Base-by-base conservation (phyloP, 2,888 invertebrate genomes). In the Limnephilus rhombicus region DNA sequence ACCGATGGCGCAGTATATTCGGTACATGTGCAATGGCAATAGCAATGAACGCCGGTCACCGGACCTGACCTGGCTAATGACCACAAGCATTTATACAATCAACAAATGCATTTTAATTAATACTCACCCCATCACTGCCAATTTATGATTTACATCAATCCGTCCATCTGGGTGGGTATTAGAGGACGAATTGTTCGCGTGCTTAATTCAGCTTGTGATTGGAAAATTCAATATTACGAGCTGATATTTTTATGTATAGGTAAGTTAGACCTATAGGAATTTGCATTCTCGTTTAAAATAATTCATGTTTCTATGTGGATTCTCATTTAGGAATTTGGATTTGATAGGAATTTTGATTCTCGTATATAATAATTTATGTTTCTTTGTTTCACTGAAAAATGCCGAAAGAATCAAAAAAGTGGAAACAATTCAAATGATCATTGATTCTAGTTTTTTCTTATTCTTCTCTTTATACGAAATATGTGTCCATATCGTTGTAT, bases 51-150 rank as follows among this genome's bases (percentile, higher is more conserved):
- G 37, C 9, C 15, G 37, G 83, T 83, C 18, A 37, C 37, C 37
- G 37, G 83, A 18, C 83, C 24, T 18, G 37, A 18, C 18, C n/a
- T 5, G 83, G 37, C 37, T 37, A 83, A 37, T 83, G 83, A 83
- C 83, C 83, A 37, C 83, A 37, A 83, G 83, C 83, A 37, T 83
- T 83, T 83, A 83, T 83, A 37, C 83, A 83, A 83, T 83, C 89
- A 41, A 41, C 34, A 90, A 90, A 90, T 83, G 90, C 83, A 83
- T 82, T 90, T 90, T 90, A 90, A 90, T 90, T 90, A 90, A 90
- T 90, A 53, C 83, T 49, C 34, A 83, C 83, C 83, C 83, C 24
- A 83, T 24, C 83, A 68, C 68, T 68, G 9, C 24, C 68, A 68
- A 68, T 68, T 68, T 53, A 53, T 53, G 18, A 53, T 53, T 53